phyloP scores from a whole-genome alignment of 2,797 vertebrate genomes.

The Syncerus caffer region DNA sequence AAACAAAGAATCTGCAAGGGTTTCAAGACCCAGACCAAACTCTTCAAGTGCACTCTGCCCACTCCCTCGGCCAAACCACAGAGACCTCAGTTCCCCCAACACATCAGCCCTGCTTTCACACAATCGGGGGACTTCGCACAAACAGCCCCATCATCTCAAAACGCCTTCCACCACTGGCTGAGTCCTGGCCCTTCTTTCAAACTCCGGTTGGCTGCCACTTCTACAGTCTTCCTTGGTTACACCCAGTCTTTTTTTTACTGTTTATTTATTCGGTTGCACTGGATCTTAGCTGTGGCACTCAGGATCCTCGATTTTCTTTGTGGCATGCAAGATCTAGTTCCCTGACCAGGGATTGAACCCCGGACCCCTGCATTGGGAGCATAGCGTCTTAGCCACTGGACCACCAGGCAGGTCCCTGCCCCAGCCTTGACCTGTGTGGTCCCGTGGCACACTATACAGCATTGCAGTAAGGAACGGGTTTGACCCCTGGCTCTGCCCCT shows the following conservation, averaged over 20 bases:
- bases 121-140: neutral
- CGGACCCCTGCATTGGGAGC: neutral
- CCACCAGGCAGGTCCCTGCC: neutral
- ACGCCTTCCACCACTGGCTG: neutral
- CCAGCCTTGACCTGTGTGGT: neutral
- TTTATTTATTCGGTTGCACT: neutral
- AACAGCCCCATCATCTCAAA: neutral
- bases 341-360: neutral
- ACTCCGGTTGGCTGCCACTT: neutral
- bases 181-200: neutral
- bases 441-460: neutral
- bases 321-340: neutral
- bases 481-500: neutral
- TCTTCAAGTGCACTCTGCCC: neutral
- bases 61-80: fast-evolving
- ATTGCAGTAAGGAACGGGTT: neutral
- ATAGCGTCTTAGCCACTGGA: neutral
- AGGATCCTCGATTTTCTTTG: neutral
- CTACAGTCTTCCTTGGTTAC: neutral
- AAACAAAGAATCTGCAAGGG: neutral
- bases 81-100: neutral
- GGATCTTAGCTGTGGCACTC: neutral
- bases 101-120: neutral
- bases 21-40: neutral
- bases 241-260: neutral